Base-by-base conservation (phyloP, 2,797 vertebrate genomes). In the Danio aesculapii region DNA sequence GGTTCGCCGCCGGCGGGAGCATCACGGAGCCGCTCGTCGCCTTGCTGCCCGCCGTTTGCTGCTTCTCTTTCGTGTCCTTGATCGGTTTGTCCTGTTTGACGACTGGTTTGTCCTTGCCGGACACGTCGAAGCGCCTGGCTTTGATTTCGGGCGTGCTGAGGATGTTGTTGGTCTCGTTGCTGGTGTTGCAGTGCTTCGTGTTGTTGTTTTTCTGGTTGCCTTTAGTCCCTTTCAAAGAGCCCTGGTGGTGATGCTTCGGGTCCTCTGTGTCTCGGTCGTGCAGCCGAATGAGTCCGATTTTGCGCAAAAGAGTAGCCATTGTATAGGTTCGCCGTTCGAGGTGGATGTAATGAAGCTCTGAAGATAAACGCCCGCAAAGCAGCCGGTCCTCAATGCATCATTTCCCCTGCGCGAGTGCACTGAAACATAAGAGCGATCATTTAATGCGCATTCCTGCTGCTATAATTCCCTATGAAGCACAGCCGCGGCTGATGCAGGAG, bases 221-320 rank as follows among this genome's bases (percentile, higher is more conserved):
- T 85, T 96, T 96, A 90, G 93, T 95, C 67, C 95, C 94, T 87
- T 98, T 95, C 80, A 97, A 93, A 19, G 97, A 97, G 88, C 96
- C 96, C 88, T 97, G 96, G 66, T 96, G 97, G 89, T 80, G 78
- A 66, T 98, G 98, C 92, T 99, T 99, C 81, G 98, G 97, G 91
- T 98, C 97, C 92, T 98, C 97, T 13, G 97, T 99, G 93, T 99
- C 98, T 87, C 97, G 94, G 92, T 97, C 97, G 94, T 98, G 97
- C 91, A 99, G 96, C 82, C 98, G 98, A 91, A 99, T 98, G 84
- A 99, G 95, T 91, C 98, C 98, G 91, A 99, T 99, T 91, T 99
- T 98, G 88, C 98, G 96, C 91, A 98, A 96, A 92, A 98, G 92
- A 87, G 97, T 99, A 90, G 98, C 98, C 98, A 99, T 99, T 91